phyloP scores from a whole-genome alignment of 1,140 invertebrate species.

The Drosophila repletoides region DNA sequence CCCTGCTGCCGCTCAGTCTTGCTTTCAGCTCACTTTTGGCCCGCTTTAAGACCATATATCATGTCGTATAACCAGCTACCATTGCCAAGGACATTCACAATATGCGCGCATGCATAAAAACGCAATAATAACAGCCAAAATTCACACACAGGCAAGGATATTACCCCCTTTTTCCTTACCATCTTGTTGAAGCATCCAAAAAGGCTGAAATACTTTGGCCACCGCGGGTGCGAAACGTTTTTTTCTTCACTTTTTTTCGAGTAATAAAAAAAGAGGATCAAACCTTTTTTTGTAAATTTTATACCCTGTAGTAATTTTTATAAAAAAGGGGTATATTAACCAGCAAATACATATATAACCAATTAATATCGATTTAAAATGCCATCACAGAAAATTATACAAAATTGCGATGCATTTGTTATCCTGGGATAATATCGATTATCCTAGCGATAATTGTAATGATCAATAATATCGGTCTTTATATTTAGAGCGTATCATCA shows the following conservation, averaged over 20 bases:
- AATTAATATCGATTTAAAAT: too few relatives aligned
- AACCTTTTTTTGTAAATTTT: slow-evolving; percentile 40
- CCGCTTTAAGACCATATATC: slow-evolving; percentile 71
- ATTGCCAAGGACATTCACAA: slow-evolving; percentile 78
- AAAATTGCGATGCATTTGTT: too few relatives aligned
- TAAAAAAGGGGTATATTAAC: too few relatives aligned
- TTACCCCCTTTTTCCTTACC: neutral
- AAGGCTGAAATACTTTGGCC: slow-evolving; percentile 68
- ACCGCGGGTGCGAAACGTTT: slow-evolving; percentile 69
- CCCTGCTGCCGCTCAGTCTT: neutral
- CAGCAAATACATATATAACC: too few relatives aligned
- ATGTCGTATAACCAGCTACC: slow-evolving; percentile 65
- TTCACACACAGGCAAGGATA: slow-evolving; percentile 2
- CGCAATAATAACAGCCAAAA: slow-evolving; percentile 73
- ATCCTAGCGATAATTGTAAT: too few relatives aligned
- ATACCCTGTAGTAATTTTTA: too few relatives aligned
- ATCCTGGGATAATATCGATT: too few relatives aligned
- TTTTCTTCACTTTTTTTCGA: slow-evolving; percentile 42
- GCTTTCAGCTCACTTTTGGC: slow-evolving; percentile 18
- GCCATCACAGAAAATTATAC: too few relatives aligned
- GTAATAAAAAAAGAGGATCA: slow-evolving; percentile 18
- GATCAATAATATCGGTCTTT: too few relatives aligned
- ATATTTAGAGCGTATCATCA: too few relatives aligned
- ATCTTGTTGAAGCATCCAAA: neutral
- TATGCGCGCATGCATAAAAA: slow-evolving; percentile 78